Evolutionary conservation across 2,888 invertebrate species (phyloP).

Genomic region (Neoscelio sp.): DNA sequence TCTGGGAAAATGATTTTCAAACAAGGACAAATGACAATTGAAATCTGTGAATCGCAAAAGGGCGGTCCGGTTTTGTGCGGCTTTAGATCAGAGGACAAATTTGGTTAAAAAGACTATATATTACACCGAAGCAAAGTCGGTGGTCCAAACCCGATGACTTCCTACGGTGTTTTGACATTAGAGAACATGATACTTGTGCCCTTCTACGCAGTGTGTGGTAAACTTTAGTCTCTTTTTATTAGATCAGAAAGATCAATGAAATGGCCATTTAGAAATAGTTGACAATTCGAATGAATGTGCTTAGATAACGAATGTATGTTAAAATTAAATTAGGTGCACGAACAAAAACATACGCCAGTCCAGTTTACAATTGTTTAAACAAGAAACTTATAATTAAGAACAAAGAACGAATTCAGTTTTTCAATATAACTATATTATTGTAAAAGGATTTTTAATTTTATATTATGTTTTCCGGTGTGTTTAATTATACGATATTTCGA

Average conservation of each 20-base stretch:
- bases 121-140: constrained; percentile 14
- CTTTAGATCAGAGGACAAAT: constrained; percentile 30
- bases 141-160: constrained; percentile 60
- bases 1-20: constrained; percentile 30
- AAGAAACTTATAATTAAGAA: no score
- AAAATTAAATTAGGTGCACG: no score
- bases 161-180: constrained; percentile 55
- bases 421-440: no score
- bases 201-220: constrained; percentile 41
- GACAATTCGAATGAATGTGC: constrained; percentile 24
- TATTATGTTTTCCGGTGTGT: no score
- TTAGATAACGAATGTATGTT: constrained; percentile 32
- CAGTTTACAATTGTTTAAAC: no score
- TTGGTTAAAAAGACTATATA: constrained; percentile 1
- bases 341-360: no score
- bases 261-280: constrained; percentile 22
- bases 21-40: constrained; percentile 22
- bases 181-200: constrained; percentile 56
- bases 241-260: constrained; percentile 26
- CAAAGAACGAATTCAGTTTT: no score
- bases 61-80: constrained; percentile 47
- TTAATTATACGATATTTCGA: no score
- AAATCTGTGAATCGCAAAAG: constrained; percentile 12
- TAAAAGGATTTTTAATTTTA: no score
- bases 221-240: constrained; percentile 17